phyloP scores from a whole-genome alignment of 1,140 invertebrate genomes.

The Phymorhynchus buccinoides region DNA sequence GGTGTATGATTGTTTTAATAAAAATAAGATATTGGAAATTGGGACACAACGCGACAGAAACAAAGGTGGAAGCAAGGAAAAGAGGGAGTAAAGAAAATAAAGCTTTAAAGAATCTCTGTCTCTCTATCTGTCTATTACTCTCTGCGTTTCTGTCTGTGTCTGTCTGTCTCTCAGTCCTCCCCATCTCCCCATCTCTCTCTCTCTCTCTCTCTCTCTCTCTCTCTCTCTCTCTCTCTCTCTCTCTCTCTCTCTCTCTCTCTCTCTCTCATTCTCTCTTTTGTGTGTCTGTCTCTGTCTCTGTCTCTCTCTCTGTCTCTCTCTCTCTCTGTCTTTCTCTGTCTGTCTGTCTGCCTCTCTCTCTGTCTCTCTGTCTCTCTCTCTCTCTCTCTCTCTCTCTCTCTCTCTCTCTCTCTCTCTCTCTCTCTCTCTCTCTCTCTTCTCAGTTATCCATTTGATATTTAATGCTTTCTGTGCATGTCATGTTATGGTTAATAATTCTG shows the following conservation, averaged over 20 bases:
- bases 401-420: neutral
- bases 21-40: too few species aligned
- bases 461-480: neutral
- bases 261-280: neutral
- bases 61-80: too few species aligned
- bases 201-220: neutral
- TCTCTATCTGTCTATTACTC: too few species aligned
- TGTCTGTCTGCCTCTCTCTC: neutral
- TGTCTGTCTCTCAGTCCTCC: too few species aligned
- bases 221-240: neutral
- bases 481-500: too few species aligned
- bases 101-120: too few species aligned
- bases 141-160: too few species aligned
- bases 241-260: neutral
- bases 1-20: too few species aligned
- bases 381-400: neutral
- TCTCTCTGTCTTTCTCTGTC: neutral
- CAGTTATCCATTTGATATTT: neutral
- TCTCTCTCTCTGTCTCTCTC: neutral
- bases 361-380: neutral
- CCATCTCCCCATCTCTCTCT: neutral
- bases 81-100: too few species aligned
- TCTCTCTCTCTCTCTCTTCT: neutral
- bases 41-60: too few species aligned
- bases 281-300: neutral